Evolutionary conservation across 1,140 invertebrate species (phyloP).

Genomic region (Saxidomus purpurata): DNA sequence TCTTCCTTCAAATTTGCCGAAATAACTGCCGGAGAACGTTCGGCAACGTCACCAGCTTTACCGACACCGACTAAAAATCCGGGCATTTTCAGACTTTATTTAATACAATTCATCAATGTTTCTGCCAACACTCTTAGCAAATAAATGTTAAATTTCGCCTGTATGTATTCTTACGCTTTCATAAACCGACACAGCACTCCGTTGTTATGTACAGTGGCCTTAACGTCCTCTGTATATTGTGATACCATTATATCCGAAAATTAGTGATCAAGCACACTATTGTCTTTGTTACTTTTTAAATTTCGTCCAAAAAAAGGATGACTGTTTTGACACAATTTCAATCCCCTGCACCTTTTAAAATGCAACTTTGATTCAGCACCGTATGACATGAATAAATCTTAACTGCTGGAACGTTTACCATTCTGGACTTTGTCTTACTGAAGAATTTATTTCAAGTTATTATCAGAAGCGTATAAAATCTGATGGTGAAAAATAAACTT

Average conservation of each 20-base stretch:
- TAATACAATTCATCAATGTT: background rate
- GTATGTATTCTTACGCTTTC: background rate
- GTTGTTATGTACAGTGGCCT: background rate
- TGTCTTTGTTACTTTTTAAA: no score
- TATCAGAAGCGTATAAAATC: background rate
- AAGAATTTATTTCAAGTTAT: no score
- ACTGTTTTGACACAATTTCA: no score
- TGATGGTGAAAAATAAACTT: slow-evolving; percentile 13
- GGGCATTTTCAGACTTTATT: slow-evolving; percentile 23
- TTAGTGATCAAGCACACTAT: no score
- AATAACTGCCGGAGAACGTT: slow-evolving; percentile 56
- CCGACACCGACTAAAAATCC: slow-evolving; percentile 33
- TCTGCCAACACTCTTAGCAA: background rate
- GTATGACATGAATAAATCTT: no score
- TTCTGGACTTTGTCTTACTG: no score
- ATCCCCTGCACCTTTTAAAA: no score
- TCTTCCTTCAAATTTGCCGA: slow-evolving; percentile 64
- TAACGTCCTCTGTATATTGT: background rate
- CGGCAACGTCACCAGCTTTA: slow-evolving; percentile 61
- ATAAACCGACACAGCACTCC: background rate
- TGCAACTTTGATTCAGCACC: no score
- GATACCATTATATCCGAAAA: no score
- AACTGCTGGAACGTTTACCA: no score
- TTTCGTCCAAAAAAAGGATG: no score
- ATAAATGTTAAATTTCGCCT: background rate